Evolutionary conservation across 23 tunicate species (phyloP), one percentile per base, ranked within the genome.

Genomic region (Styela plicata): DNA sequence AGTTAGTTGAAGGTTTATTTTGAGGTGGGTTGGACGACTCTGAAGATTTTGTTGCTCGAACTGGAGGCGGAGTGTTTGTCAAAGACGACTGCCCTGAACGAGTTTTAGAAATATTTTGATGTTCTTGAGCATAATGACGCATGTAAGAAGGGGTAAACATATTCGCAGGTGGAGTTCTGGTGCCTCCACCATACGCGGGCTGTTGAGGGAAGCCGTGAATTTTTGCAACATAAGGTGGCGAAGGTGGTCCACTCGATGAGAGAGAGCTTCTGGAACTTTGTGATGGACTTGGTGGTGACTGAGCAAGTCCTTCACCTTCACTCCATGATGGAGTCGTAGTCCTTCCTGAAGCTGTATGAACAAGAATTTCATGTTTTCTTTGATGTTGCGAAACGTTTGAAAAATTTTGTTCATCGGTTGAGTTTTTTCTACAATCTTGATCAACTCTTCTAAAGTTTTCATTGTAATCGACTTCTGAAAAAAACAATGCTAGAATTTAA

Each of bases 1-100:
- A 63, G 36, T 84, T 35, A 0, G 94, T 79, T 28, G 87, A 71
- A 19, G 79, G 82, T 2, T 83, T 78, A 36, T 79, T 77, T 5
- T 83, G 86, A 0, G 84, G 61, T 34, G 52, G 29, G 18, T 28
- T 63, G 19, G 73, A 36, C 5, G 83, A 25, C 3, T 66, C 34
- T 25, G 24, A 32, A 30, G 24, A 31, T 73, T 73, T 31, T 35
- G 20, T 67, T 36, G 33, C 52, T 68, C 29, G 83, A 29, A 68
- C 52, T 28, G 62, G 77, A 3, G 52, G 52, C 2, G 77, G 83
- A 34, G 27, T 29, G 36, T 33, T 67, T 19, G 44, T 32, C 22
- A 18, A 23, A 24, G 79, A 78, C 36, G 22, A 13, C 79, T 34
- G 34, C 26, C 36, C 77, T 63, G 23, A 18, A 31, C 77, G 79